Conservation (phyloP, 2,888 invertebrate species). For the Mactromeris polynyma region DNA sequence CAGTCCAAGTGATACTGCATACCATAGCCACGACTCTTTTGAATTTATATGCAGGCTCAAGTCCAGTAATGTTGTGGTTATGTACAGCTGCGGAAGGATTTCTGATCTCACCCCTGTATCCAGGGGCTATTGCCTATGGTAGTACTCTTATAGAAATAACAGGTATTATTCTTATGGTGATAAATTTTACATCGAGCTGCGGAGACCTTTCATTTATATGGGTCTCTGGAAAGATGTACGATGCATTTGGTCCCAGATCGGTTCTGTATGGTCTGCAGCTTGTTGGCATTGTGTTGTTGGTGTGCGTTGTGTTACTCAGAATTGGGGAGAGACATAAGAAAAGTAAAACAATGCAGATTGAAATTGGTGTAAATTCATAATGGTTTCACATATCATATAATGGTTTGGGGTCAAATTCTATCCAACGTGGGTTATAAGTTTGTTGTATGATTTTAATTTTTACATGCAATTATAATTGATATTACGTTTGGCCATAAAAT, state of each 20-base stretch:
- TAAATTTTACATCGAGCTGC: conserved; percentile 43
- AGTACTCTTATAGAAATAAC: conserved; percentile 56
- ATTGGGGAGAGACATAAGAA: conserved; percentile 43
- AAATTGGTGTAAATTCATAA: not conserved
- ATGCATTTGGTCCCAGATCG: conserved; percentile 49
- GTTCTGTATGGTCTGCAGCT: conserved; percentile 48
- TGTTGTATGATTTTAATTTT: not conserved
- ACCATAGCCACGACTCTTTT: conserved; percentile 37
- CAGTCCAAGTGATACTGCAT: conserved; percentile 32
- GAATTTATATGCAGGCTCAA: conserved; percentile 34
- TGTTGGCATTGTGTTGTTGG: conserved; percentile 35
- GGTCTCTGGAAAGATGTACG: conserved; percentile 50
- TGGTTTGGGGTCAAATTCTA: not conserved
- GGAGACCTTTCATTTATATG: conserved; percentile 57
- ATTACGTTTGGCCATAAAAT: too few species aligned
- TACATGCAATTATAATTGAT: too few species aligned
- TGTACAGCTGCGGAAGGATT: conserved; percentile 56
- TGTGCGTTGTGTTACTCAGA: conserved; percentile 44
- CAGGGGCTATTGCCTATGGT: conserved; percentile 46
- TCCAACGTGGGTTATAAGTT: not conserved
- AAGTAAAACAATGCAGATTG: not conserved
- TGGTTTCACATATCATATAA: not conserved
- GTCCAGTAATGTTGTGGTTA: conserved; percentile 34
- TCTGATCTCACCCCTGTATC: conserved; percentile 47
- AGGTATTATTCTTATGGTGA: conserved; percentile 53